Evolutionary conservation across 2,888 invertebrate species (phyloP).

Genomic region (Pachycephus smyrnensis): DNA sequence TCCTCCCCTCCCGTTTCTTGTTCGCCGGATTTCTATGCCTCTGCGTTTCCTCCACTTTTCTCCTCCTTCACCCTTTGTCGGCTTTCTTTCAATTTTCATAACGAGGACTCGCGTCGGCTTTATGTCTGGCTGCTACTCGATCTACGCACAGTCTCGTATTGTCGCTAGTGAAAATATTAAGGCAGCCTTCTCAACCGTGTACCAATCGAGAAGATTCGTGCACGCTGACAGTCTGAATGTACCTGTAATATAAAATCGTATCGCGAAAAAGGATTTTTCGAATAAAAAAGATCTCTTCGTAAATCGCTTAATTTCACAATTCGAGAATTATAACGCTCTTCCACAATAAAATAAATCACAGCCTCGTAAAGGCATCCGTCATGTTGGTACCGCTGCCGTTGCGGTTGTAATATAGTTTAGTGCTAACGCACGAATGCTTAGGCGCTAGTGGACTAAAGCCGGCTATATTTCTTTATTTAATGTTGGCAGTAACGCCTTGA

Average conservation of each 20-base stretch:
- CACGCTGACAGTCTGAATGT: background rate
- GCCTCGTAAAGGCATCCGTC: slow-evolving; percentile 62
- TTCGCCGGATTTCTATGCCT: slow-evolving; percentile 5
- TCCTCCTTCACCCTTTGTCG: slow-evolving; percentile 32
- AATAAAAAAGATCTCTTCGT: slow-evolving; percentile 12
- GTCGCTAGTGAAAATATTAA: background rate
- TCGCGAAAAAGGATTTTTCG: background rate
- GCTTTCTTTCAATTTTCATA: slow-evolving; percentile 48
- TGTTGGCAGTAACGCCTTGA: slow-evolving; percentile 57
- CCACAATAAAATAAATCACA: slow-evolving; percentile 62
- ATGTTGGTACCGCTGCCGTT: slow-evolving; percentile 40
- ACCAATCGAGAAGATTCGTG: background rate
- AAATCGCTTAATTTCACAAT: slow-evolving; percentile 55
- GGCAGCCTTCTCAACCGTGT: background rate
- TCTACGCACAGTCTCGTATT: background rate
- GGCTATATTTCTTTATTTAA: slow-evolving; percentile 65
- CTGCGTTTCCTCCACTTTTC: slow-evolving; percentile 21
- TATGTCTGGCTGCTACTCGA: background rate
- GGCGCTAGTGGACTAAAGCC: slow-evolving; percentile 49
- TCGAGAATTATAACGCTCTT: slow-evolving; percentile 46
- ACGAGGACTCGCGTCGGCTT: slow-evolving; percentile 43
- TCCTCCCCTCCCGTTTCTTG: slow-evolving; percentile 1
- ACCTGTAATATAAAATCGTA: background rate
- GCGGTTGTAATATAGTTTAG: slow-evolving; percentile 61
- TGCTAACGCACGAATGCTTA: slow-evolving; percentile 58